A percentile compares a stretch with the other conserved stretches of the same genome.
Evolutionary conservation across 2,888 invertebrate species (phyloP).

Genomic region (Spisula subtruncata): DNA sequence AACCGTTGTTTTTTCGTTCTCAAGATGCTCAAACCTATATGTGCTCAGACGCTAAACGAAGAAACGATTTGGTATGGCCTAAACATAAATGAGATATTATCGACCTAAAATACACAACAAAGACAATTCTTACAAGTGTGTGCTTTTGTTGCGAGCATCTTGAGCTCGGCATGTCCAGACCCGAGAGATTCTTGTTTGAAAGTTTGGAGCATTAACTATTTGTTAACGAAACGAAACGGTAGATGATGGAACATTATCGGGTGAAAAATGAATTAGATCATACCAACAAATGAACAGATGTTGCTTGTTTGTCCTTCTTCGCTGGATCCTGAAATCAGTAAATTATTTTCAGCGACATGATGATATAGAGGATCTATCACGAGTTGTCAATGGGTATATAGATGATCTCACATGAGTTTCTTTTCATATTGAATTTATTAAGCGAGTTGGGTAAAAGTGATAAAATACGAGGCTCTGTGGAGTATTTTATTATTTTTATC

Average conservation of each 20-base stretch:
- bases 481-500: too few relatives aligned
- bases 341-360: background rate
- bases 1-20: too few relatives aligned
- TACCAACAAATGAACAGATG: background rate
- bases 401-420: too few relatives aligned
- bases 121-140: background rate
- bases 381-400: too few relatives aligned
- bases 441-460: too few relatives aligned
- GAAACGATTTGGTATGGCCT: too few relatives aligned
- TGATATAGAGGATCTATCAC: too few relatives aligned
- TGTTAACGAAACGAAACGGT: background rate
- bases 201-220: background rate
- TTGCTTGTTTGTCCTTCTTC: background rate
- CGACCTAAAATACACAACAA: background rate
- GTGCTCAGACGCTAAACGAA: too few relatives aligned
- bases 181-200: background rate
- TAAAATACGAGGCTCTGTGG: too few relatives aligned
- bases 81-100: too few relatives aligned
- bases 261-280: background rate
- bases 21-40: too few relatives aligned
- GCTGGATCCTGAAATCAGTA: background rate
- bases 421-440: too few relatives aligned
- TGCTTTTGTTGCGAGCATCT: background rate
- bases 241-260: background rate
- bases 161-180: background rate